Conservation (phyloP, 2,113 vertebrate genomes). For the Colaptes auratus region DNA sequence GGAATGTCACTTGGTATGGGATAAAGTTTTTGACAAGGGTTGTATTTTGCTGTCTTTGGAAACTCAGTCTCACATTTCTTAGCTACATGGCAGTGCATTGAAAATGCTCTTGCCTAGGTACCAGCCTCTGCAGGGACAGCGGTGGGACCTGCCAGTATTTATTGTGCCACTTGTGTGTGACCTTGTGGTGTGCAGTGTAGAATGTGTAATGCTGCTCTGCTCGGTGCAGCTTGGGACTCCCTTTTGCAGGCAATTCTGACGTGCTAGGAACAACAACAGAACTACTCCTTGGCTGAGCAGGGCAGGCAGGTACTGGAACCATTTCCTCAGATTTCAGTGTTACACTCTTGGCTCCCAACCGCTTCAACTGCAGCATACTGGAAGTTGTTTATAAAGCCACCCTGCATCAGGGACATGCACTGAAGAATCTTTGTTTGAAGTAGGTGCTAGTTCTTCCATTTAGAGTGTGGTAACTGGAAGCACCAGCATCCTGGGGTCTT, state of each 20-base stretch:
- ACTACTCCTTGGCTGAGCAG: not conserved
- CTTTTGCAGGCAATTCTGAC: not conserved
- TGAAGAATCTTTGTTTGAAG: not conserved
- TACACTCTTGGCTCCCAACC: not conserved
- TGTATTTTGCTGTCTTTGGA: not conserved
- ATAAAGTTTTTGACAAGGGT: not conserved
- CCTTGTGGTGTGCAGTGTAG: not conserved
- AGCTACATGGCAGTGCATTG: not conserved
- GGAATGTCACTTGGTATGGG: not conserved
- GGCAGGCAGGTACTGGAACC: not conserved
- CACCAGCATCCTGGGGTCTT: not conserved
- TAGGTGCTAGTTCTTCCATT: not conserved
- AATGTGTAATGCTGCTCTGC: not conserved
- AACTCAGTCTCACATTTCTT: not conserved
- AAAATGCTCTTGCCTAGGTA: not conserved
- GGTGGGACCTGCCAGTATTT: not conserved
- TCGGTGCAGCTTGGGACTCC: not conserved
- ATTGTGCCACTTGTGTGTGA: not conserved
- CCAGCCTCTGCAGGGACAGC: fast-evolving
- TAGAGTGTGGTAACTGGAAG: not conserved
- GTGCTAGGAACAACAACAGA: not conserved
- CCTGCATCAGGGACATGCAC: no score
- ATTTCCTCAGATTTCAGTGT: not conserved
- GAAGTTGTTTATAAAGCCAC: not conserved
- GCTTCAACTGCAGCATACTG: not conserved